phyloP scores from a whole-genome alignment of 1,140 invertebrate species.

The Danaus plexippus region DNA sequence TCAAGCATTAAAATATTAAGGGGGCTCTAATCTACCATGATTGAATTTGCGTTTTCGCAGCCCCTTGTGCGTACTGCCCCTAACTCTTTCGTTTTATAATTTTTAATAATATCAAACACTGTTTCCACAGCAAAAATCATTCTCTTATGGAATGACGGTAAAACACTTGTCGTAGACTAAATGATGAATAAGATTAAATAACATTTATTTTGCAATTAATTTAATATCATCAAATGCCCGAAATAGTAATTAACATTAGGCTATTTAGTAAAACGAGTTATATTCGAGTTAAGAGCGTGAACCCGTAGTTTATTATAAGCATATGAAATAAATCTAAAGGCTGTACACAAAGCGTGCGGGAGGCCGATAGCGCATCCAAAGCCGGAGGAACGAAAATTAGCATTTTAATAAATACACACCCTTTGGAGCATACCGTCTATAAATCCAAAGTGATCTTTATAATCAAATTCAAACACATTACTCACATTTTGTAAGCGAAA shows the following conservation, averaged over 20 bases:
- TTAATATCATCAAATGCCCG: no score
- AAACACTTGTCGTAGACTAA: no score
- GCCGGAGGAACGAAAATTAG: slow-evolving; percentile 64
- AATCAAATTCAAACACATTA: slow-evolving; percentile 70
- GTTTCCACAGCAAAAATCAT: no score
- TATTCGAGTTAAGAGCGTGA: slow-evolving; percentile 27
- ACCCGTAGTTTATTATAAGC: slow-evolving; percentile 33
- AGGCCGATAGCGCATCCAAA: slow-evolving; percentile 64
- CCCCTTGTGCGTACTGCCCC: slow-evolving; percentile 28
- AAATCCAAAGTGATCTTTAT: slow-evolving; percentile 67
- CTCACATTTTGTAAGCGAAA: slow-evolving; percentile 55
- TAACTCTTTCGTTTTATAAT: slow-evolving; percentile 26
- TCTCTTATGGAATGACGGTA: no score
- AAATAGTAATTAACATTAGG: no score
- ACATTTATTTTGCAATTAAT: no score
- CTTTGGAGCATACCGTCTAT: slow-evolving; percentile 62
- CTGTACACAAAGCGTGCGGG: slow-evolving; percentile 65
- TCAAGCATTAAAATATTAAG: slow-evolving; percentile 70
- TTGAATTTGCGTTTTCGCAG: slow-evolving; percentile 63
- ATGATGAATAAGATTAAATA: no score
- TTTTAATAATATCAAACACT: no score
- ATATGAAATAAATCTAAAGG: slow-evolving; percentile 67
- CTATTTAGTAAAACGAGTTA: slow-evolving; percentile 7
- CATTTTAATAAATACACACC: slow-evolving; percentile 73
- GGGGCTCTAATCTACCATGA: slow-evolving; percentile 65